Evolutionary conservation across 2,888 invertebrate species (phyloP), one percentile per base, ranked within the genome.

Genomic region (Coelinius sp.): DNA sequence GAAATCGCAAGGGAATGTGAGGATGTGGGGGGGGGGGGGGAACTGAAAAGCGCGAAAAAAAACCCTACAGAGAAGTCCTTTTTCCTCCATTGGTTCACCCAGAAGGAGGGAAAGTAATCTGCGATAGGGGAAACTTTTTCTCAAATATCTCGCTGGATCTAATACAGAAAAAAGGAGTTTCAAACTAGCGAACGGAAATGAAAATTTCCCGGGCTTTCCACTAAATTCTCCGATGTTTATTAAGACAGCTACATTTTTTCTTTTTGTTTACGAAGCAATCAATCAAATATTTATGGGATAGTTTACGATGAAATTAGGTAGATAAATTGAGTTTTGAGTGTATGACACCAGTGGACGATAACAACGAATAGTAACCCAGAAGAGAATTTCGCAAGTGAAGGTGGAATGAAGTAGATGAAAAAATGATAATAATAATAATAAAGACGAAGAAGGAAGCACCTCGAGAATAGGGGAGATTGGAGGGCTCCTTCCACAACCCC

Each of bases 401-500:
- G 63, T 41, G 38, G 17, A 20, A 5, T 64, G 27, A 17, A 27
- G 27, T 24, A 25, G 35, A 35, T 38, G 38, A 25, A 68, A 44
- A 44, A 59, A 67, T 12, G 10, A 52, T 8, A 67, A 67, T 24
- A 52, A 67, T 14, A 53, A 52, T n/a, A 8, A 17, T 17, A 27
- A 41, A 62, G 31, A 46, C 12, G 22, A 35, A 35, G 38, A 49
- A 62, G 8, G 41, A 70, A 24, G 41, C 31, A 52, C 49, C n/a
- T 35, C 27, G 35, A 46, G 35, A 24, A 41, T 20, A 27, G 6
- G 35, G 52, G 20, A n/a, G 27, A 7, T 56, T 41, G 38, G n/a
- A 56, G 56, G 24, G 38, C 69, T 69, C 31, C 38, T 52, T 20
- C 35, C 20, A 52, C 24, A 24, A 69, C 63, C 56, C 70, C 46